These are phyloP conservation scores for Echinops telfairi DNA, from an alignment of 2,113 vertebrate species.

Conservation along the genomic window DNA sequence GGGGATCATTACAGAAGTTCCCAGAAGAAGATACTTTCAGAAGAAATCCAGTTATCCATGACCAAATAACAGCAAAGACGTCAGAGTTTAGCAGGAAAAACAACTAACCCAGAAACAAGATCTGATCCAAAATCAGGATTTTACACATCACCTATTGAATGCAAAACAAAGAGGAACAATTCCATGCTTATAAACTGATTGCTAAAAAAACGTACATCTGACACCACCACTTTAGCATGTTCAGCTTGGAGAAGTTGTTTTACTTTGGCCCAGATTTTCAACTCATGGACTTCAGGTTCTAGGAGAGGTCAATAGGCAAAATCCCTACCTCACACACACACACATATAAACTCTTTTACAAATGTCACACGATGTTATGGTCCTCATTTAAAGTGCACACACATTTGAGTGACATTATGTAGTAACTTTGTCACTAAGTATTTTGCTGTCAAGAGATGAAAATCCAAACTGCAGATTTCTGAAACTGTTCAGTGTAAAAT, in stretches of 20 bases:
- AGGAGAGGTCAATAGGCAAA: background rate
- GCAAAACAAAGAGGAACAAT: background rate
- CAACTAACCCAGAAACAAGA: conserved; percentile 21
- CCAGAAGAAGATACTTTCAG: background rate
- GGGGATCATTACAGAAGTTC: too few species aligned
- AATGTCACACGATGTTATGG: background rate
- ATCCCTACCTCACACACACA: background rate
- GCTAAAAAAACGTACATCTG: background rate
- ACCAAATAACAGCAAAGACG: conserved; percentile 14
- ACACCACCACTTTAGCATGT: background rate
- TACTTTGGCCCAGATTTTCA: background rate
- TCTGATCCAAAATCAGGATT: conserved; percentile 22
- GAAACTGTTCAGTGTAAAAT: conserved; percentile 23
- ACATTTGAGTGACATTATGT: background rate
- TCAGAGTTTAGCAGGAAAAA: conserved; percentile 35
- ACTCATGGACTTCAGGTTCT: background rate
- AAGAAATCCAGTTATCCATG: background rate
- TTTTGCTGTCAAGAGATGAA: conserved; percentile 16
- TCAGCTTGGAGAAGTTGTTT: background rate
- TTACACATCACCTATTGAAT: background rate
- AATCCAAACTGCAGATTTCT: conserved; percentile 39
- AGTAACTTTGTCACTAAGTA: background rate
- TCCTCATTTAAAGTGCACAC: background rate
- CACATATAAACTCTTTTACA: background rate
- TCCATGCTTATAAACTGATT: background rate